phyloP scores from a whole-genome alignment of 2,888 invertebrate species.

The Caenorhabditis sinica region DNA sequence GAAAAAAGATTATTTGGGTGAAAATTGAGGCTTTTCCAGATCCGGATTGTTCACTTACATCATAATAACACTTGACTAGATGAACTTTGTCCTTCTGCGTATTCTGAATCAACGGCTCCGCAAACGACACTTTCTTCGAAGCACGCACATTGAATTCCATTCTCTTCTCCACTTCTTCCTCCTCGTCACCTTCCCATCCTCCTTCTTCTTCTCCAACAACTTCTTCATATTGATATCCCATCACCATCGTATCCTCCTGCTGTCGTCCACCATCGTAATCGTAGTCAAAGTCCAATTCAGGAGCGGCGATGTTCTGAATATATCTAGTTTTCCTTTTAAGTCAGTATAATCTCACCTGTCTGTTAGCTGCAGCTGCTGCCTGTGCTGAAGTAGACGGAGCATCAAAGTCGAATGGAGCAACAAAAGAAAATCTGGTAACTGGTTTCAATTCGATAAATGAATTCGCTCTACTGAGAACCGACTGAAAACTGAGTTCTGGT shows the following conservation, averaged over 20 bases:
- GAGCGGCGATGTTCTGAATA: background rate
- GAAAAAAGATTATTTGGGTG: too few relatives aligned
- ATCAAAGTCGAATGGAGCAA: background rate
- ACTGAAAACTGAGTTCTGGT: too few relatives aligned
- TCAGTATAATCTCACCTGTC: too few relatives aligned
- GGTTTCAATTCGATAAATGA: background rate
- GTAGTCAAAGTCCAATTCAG: background rate
- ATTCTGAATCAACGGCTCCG: constrained; percentile 9
- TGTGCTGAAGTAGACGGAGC: background rate
- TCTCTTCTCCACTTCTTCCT: background rate
- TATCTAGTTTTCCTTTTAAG: too few relatives aligned
- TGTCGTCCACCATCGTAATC: background rate
- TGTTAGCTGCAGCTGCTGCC: background rate
- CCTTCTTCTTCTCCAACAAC: background rate
- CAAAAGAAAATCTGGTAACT: background rate
- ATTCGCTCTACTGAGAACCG: too few relatives aligned
- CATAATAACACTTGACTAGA: constrained; percentile 27
- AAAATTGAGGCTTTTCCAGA: too few relatives aligned
- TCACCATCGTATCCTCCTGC: constrained; percentile 4
- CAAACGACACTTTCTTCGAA: constrained; percentile 21
- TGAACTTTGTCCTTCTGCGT: constrained; percentile 4
- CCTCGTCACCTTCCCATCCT: background rate
- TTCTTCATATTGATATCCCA: constrained; percentile 1
- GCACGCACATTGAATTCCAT: background rate
- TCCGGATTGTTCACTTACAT: too few relatives aligned